Conservation (phyloP, 2,888 invertebrate species). For the Nemoura dubitans region DNA sequence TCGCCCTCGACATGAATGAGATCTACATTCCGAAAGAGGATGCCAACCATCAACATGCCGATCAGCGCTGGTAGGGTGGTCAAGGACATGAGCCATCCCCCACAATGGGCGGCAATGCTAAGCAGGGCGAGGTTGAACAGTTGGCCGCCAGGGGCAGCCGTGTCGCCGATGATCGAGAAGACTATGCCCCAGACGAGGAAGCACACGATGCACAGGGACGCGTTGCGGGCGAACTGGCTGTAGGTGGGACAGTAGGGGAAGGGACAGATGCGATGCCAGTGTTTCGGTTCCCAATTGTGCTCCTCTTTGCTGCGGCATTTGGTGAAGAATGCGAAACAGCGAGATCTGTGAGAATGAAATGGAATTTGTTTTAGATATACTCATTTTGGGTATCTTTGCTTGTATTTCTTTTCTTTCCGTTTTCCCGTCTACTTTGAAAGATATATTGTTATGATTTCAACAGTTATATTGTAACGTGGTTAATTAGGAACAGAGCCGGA, state of each 20-base stretch:
- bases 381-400: too few relatives aligned
- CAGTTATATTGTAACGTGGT: too few relatives aligned
- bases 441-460: too few relatives aligned
- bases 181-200: constrained; percentile 64
- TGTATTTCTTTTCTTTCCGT: too few relatives aligned
- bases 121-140: constrained; percentile 80
- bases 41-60: constrained; percentile 87
- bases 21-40: constrained; percentile 77
- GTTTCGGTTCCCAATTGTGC: constrained; percentile 81
- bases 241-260: constrained; percentile 87
- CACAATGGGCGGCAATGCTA: constrained; percentile 80
- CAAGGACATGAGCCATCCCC: constrained; percentile 81
- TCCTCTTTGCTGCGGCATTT: constrained; percentile 68
- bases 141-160: constrained; percentile 84
- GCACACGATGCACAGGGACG: constrained; percentile 76
- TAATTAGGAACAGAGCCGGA: too few relatives aligned
- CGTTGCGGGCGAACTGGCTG: constrained; percentile 80
- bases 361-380: neutral
- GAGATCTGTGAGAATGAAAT: constrained; percentile 62
- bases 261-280: constrained; percentile 83
- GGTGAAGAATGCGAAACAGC: constrained; percentile 84
- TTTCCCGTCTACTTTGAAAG: too few relatives aligned
- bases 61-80: constrained; percentile 85
- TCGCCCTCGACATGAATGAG: constrained; percentile 75
- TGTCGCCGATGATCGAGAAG: constrained; percentile 77